These are phyloP conservation scores for Paralichthys olivaceus DNA, from an alignment of 2,113 vertebrate genomes.

Conservation along the genomic window DNA sequence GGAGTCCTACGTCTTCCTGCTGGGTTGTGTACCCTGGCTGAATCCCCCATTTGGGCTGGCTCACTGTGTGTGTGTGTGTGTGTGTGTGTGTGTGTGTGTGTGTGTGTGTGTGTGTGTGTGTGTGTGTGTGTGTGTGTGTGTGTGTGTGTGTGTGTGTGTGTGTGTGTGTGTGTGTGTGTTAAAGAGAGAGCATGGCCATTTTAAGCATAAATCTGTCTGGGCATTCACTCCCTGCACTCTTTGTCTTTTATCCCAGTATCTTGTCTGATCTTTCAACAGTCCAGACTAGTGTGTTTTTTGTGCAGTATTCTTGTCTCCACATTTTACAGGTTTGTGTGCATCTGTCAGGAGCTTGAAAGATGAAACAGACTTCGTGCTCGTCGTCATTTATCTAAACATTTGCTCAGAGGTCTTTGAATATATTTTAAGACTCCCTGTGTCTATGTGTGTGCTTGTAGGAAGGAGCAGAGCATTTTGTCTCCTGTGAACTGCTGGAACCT, in stretches of 20 bases:
- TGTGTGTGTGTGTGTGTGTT: constrained; percentile 28
- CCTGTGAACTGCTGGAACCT: constrained; percentile 99
- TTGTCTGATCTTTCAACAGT: constrained; percentile 39
- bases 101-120: constrained; percentile 36
- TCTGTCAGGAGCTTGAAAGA: constrained; percentile 21
- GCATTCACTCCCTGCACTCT: constrained; percentile 19
- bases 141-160: constrained; percentile 34
- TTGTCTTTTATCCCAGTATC: constrained; percentile 22
- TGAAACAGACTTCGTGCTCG: constrained; percentile 18
- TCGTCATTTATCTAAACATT: constrained; percentile 11
- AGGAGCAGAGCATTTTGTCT: constrained; percentile 95
- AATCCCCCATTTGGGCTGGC: constrained; percentile 62
- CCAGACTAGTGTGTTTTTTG: neutral
- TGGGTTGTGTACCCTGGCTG: constrained; percentile 69
- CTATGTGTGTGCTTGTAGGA: constrained; percentile 76
- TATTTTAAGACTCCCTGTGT: neutral
- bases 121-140: constrained; percentile 20
- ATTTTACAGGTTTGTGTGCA: neutral
- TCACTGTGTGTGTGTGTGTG: constrained; percentile 4
- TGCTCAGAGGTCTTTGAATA: constrained; percentile 1
- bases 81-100: constrained; percentile 8
- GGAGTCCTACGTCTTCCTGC: constrained; percentile 57
- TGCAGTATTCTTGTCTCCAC: constrained; percentile 1
- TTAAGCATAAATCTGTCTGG: constrained; percentile 36
- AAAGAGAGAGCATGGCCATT: constrained; percentile 1